Conservation (phyloP, 92 coral and sea anemone genomes). For the Phymanthus crucifer region DNA sequence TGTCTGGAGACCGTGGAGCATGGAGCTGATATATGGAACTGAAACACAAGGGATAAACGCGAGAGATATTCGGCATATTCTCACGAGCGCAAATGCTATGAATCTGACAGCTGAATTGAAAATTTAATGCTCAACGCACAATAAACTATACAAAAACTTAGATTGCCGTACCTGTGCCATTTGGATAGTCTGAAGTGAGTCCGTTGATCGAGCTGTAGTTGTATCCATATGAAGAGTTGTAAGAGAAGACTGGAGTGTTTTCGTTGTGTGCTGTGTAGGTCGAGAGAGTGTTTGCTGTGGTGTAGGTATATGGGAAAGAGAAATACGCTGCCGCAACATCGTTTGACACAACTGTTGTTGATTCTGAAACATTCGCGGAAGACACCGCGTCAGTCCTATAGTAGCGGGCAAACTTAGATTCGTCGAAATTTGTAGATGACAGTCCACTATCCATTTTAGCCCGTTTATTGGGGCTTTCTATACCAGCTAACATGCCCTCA, state of each 20-base stretch:
- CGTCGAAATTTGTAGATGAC: slow-evolving; percentile 94
- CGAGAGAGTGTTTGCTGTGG: slow-evolving; percentile 73
- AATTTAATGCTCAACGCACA: slow-evolving; percentile 64
- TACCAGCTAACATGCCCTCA: slow-evolving; percentile 94
- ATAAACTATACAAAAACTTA: not conserved
- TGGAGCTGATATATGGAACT: slow-evolving; percentile 13
- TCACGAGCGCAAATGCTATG: slow-evolving; percentile 21
- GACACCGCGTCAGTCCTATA: slow-evolving; percentile 93
- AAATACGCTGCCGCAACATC: slow-evolving; percentile 68
- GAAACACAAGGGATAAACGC: slow-evolving; percentile 3
- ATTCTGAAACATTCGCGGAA: slow-evolving; percentile 77
- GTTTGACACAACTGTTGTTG: slow-evolving; percentile 81
- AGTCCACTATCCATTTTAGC: slow-evolving; percentile 99
- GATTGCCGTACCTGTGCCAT: slow-evolving; percentile 58
- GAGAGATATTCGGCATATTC: slow-evolving; percentile 20
- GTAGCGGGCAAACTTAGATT: slow-evolving; percentile 99
- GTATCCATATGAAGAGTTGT: slow-evolving; percentile 80
- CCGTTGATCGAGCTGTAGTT: slow-evolving; percentile 71
- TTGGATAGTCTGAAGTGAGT: slow-evolving; percentile 62
- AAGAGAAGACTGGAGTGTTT: slow-evolving; percentile 74
- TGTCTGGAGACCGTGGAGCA: slow-evolving; percentile 23
- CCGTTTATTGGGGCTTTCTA: slow-evolving; percentile 99
- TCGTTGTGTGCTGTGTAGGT: slow-evolving; percentile 71
- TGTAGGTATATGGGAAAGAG: slow-evolving; percentile 85
- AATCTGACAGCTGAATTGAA: slow-evolving; percentile 49